Conservation (phyloP, 2,797 vertebrate genomes). For the Siniperca scherzeri region DNA sequence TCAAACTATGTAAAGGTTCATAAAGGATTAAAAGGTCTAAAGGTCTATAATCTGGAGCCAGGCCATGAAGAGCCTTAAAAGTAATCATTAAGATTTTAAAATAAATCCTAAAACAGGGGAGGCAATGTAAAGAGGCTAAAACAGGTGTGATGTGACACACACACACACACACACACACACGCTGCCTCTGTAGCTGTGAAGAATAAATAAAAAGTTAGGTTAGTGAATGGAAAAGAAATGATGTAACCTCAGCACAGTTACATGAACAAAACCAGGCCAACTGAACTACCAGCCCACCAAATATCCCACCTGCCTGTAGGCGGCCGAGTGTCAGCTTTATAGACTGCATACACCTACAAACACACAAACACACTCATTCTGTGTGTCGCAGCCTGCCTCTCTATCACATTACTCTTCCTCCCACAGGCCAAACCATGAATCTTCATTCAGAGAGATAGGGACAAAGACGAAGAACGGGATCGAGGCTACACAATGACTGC, state of each 20-base stretch:
- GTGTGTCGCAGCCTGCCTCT: conserved; percentile 38
- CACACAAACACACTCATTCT: conserved; percentile 37
- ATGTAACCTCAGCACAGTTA: neutral
- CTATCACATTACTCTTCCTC: conserved; percentile 74
- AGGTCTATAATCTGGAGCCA: no score
- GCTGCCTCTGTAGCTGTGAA: neutral
- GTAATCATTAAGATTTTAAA: no score
- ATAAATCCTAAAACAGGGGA: no score
- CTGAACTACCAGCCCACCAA: conserved; percentile 3
- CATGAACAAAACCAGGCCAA: neutral
- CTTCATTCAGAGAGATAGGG: conserved; percentile 72
- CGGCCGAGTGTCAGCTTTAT: conserved; percentile 28
- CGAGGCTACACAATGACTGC: conserved; percentile 66
- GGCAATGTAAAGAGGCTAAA: no score
- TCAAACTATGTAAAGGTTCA: no score
- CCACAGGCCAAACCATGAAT: conserved; percentile 76
- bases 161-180: neutral
- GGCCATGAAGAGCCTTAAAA: no score
- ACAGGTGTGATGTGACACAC: no score
- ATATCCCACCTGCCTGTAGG: conserved; percentile 18
- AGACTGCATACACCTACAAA: conserved; percentile 27
- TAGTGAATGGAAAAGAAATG: conserved; percentile 2
- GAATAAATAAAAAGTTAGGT: neutral
- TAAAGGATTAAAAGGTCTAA: no score
- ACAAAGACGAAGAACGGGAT: conserved; percentile 64